Evolutionary conservation across 2,888 invertebrate genomes (phyloP).

Genomic region (Drosophila kuntzei): DNA sequence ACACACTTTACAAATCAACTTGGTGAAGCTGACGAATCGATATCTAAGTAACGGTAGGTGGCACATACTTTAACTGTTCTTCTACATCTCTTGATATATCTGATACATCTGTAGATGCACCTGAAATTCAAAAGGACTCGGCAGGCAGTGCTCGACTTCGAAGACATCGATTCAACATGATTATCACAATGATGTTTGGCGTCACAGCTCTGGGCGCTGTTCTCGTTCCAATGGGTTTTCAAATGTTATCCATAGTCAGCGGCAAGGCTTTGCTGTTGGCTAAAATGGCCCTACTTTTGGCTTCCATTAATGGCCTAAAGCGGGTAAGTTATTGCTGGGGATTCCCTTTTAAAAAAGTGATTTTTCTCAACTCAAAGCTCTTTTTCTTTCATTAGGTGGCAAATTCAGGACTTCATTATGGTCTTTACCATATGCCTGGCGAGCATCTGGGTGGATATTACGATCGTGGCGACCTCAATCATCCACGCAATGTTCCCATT

Average conservation of each 20-base stretch:
- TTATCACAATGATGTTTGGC: slow-evolving; percentile 92
- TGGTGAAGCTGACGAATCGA: slow-evolving; percentile 84
- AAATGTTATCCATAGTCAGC: slow-evolving; percentile 92
- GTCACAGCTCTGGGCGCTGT: slow-evolving; percentile 91
- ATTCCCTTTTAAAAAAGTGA: not conserved
- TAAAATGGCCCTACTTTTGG: slow-evolving; percentile 92
- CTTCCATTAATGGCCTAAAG: slow-evolving; percentile 92
- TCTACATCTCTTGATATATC: too few species aligned
- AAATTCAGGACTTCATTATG: slow-evolving; percentile 91
- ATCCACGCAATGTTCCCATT: slow-evolving; percentile 80
- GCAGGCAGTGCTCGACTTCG: slow-evolving; percentile 85
- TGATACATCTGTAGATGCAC: slow-evolving; percentile 18
- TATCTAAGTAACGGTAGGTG: slow-evolving; percentile 56
- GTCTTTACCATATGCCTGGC: slow-evolving; percentile 88
- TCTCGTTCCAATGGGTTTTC: slow-evolving; percentile 93
- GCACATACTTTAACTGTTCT: not conserved
- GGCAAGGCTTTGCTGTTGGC: slow-evolving; percentile 92
- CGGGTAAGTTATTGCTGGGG: slow-evolving; percentile 86
- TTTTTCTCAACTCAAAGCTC: slow-evolving; percentile 15
- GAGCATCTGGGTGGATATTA: slow-evolving; percentile 83
- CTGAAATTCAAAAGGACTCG: slow-evolving; percentile 27
- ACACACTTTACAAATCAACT: slow-evolving; percentile 89
- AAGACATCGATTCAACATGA: slow-evolving; percentile 89
- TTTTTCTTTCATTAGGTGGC: slow-evolving; percentile 87
- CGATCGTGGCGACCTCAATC: slow-evolving; percentile 83